phyloP scores from a whole-genome alignment of 1,140 invertebrate genomes.

The Babylonia areolata region DNA sequence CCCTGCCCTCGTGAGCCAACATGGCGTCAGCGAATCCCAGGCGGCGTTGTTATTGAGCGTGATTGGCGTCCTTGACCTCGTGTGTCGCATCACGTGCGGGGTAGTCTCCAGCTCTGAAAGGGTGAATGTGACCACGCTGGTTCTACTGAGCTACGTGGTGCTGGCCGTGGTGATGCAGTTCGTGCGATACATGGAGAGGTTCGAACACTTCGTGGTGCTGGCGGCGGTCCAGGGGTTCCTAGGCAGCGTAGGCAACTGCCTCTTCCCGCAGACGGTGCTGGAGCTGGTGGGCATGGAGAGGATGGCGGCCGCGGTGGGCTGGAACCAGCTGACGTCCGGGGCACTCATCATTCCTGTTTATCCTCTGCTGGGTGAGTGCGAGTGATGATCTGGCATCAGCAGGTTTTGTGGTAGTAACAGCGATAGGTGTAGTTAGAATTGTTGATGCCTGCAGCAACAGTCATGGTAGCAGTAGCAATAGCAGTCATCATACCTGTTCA shows the following conservation, averaged over 20 bases:
- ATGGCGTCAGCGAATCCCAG: conserved; percentile 15
- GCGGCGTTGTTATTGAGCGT: conserved; percentile 30
- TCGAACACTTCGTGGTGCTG: conserved; percentile 24
- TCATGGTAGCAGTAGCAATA: too few relatives aligned
- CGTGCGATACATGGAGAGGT: conserved; percentile 21
- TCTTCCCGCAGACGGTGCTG: neutral
- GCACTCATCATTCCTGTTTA: neutral
- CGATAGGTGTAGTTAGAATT: too few relatives aligned
- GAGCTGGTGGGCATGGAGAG: conserved; percentile 9
- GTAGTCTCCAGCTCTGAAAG: neutral
- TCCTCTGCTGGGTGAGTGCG: conserved; percentile 19
- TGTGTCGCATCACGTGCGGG: conserved; percentile 1
- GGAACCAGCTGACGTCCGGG: neutral
- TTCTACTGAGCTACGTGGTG: neutral
- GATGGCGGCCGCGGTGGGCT: neutral
- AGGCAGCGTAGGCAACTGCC: conserved; percentile 5
- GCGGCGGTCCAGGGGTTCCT: conserved; percentile 15
- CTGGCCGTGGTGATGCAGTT: conserved; percentile 23
- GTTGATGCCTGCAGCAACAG: too few relatives aligned
- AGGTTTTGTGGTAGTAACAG: too few relatives aligned
- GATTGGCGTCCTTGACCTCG: conserved; percentile 35
- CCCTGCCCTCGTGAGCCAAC: conserved; percentile 1
- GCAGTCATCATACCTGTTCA: too few relatives aligned
- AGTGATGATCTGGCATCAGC: too few relatives aligned
- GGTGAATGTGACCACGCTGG: neutral